Evolutionary conservation across 2,113 vertebrate genomes (phyloP), one percentile per base, ranked within the genome.

Genomic region (Oryzias celebensis): DNA sequence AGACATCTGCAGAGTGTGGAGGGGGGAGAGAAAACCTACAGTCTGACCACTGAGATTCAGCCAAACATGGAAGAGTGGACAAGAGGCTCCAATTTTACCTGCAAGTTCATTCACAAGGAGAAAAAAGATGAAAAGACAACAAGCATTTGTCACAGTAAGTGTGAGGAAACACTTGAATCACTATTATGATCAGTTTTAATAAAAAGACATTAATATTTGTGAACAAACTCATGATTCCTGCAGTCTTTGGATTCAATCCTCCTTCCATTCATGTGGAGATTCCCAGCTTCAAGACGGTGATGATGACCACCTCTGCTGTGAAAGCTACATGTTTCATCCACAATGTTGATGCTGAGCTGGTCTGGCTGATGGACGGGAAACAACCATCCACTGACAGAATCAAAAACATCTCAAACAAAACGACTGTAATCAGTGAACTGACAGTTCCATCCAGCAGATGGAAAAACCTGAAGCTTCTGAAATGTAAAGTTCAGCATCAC

Each of bases 91-190:
- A 46, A 0, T 0, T 90, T 85, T 53, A 65, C 49, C 0, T 92
- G 90, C 81, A 67, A 47, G 8, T 60, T 75, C 0, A n/a, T 0
- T 0, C 77, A 78, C 20, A 52, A 71, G 0, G 1, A n/a, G 0
- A 1, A 0, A 0, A 14, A 4, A 4, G 17, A 47, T 20, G 6
- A 0, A 1, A n/a, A 49, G 56, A 47, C 45, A 16, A 83, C 49
- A 49, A 78, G 51, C 42, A 77, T 82, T 18, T 91, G 91, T 80
- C 14, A 68, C 43, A 50, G 91, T 92, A 69, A 85, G 90, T 78
- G 41, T 52, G 5, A 36, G 10, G 36, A 36, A 36, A 12, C 36
- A 36, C 36, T 36, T 2, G 36, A 36, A 36, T 36, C 36, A 36
- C 36, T 36, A 10, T 36, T 36, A 3, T 36, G 36, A 23, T 20